These are phyloP conservation scores for Eurosta solidaginis DNA, from an alignment of 1,140 invertebrate genomes.

Conservation along the genomic window DNA sequence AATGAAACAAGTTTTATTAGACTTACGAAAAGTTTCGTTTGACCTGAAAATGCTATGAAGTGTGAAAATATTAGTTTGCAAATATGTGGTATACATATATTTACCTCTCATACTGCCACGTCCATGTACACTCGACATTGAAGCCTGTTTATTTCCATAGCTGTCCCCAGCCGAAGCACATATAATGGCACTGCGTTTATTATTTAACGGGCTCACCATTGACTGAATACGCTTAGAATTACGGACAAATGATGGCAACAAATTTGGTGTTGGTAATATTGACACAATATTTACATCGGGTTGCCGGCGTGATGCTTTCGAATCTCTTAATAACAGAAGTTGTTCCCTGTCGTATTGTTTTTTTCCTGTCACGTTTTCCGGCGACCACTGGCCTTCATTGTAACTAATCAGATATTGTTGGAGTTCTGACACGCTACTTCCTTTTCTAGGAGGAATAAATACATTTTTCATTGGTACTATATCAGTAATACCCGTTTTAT, in stretches of 20 bases:
- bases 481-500: too few species aligned
- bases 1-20: too few species aligned
- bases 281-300: slow-evolving; percentile 69
- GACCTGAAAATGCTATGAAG: too few species aligned
- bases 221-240: slow-evolving; percentile 50
- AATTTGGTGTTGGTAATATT: slow-evolving; percentile 61
- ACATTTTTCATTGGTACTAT: too few species aligned
- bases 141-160: slow-evolving; percentile 61
- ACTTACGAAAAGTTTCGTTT: too few species aligned
- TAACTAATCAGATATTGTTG: slow-evolving; percentile 54
- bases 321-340: slow-evolving; percentile 73
- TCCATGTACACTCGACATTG: slow-evolving; percentile 59
- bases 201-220: slow-evolving; percentile 51
- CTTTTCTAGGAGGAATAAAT: too few species aligned
- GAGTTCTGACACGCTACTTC: background rate
- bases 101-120: slow-evolving; percentile 59
- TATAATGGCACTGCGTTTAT: slow-evolving; percentile 39
- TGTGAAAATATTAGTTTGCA: too few species aligned
- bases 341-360: slow-evolving; percentile 83
- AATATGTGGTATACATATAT: too few species aligned
- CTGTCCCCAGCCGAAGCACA: slow-evolving; percentile 46
- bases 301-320: slow-evolving; percentile 73
- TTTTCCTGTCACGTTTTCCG: slow-evolving; percentile 77
- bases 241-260: slow-evolving; percentile 54
- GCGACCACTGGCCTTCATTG: slow-evolving; percentile 82